Percentiles rank a stretch among this genome's conserved stretches.
Conservation (phyloP, 2,888 invertebrate species). For the Autographa pulchrina region DNA sequence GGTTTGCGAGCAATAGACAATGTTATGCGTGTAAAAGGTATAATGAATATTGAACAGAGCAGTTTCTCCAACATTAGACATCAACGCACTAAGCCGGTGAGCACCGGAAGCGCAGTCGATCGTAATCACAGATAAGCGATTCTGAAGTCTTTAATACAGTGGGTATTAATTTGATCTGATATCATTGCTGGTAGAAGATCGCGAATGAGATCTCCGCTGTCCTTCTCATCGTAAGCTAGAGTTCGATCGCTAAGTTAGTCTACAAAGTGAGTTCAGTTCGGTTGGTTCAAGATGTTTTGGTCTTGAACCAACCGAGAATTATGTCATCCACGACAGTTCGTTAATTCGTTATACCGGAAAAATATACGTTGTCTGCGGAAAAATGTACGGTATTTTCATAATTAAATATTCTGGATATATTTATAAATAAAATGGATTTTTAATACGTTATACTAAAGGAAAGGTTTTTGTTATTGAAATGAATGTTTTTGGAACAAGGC, state of each 20-base stretch:
- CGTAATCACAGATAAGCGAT: neutral
- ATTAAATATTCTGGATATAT: too few relatives aligned
- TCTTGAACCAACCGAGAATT: too few relatives aligned
- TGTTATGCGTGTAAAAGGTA: slow-evolving; percentile 14
- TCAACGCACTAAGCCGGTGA: slow-evolving; percentile 54
- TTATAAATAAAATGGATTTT: too few relatives aligned
- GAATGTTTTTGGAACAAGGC: too few relatives aligned
- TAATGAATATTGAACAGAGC: slow-evolving; percentile 11
- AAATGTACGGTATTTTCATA: too few relatives aligned
- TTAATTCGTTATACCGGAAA: too few relatives aligned
- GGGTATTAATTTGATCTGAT: neutral
- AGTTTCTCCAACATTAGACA: slow-evolving; percentile 54
- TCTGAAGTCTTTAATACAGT: neutral
- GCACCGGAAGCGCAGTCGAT: neutral
- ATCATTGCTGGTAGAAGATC: neutral
- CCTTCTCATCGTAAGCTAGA: neutral
- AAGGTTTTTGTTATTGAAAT: too few relatives aligned
- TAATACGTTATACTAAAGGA: too few relatives aligned
- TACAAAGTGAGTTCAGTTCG: neutral
- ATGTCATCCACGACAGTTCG: neutral
- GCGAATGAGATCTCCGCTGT: neutral
- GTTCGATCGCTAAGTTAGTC: neutral
- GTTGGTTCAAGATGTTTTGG: neutral
- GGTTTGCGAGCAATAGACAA: slow-evolving; percentile 14
- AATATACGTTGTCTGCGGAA: too few relatives aligned